Evolutionary conservation across 2,113 vertebrate species (phyloP).

Genomic region (Pedionomus torquatus): DNA sequence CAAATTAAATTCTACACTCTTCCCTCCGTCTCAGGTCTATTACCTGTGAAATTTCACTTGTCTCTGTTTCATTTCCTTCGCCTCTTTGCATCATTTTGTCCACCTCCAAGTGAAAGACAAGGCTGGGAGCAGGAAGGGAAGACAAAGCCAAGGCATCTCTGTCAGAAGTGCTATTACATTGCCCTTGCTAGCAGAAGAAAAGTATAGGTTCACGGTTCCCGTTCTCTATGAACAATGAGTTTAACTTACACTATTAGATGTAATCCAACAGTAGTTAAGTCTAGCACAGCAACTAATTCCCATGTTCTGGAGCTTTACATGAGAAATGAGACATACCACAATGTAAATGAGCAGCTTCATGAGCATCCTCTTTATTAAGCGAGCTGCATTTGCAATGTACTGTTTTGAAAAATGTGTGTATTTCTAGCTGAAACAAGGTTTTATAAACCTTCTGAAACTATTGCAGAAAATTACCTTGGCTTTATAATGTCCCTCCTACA

Average conservation of each 20-base stretch:
- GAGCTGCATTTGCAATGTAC: background rate
- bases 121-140: background rate
- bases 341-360: background rate
- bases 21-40: background rate
- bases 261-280: background rate
- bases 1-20: background rate
- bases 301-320: background rate
- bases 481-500: constrained; percentile 58
- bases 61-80: background rate
- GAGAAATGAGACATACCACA: background rate
- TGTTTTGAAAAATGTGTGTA: constrained; percentile 18
- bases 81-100: background rate
- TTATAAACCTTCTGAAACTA: constrained; percentile 55
- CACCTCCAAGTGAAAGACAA: background rate
- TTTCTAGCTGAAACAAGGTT: constrained; percentile 45
- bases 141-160: background rate
- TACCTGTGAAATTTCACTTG: background rate
- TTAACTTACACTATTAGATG: background rate
- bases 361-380: constrained; percentile 19
- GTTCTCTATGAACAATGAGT: background rate
- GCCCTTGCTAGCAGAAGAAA: background rate
- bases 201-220: background rate
- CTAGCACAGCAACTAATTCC: background rate
- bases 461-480: constrained; percentile 51
- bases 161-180: background rate